These are phyloP conservation scores for Acanthiza pusilla DNA, from an alignment of 2,797 vertebrate genomes.

Conservation along the genomic window DNA sequence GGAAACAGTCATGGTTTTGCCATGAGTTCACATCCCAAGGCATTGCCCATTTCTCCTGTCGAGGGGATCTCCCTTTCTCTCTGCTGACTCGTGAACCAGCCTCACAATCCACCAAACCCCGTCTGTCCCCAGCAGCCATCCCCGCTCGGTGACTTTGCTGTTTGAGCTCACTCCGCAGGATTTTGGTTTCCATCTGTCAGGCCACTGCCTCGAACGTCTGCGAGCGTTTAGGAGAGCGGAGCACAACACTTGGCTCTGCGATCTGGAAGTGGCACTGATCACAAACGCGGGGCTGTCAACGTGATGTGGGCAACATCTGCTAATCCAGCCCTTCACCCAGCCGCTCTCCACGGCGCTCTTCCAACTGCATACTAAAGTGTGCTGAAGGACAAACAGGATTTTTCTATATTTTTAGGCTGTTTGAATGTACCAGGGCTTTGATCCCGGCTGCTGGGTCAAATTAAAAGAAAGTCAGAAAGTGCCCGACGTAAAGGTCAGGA, in stretches of 20 bases:
- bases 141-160: background rate
- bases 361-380: background rate
- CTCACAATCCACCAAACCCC: accelerated
- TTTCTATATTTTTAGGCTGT: background rate
- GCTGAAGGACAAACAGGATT: constrained; percentile 24
- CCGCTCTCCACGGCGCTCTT: background rate
- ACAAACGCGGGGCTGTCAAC: background rate
- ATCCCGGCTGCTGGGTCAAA: constrained; percentile 21
- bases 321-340: background rate
- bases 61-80: background rate
- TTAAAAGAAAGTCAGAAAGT: background rate
- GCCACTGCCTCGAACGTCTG: background rate
- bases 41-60: background rate
- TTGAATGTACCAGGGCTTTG: background rate
- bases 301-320: constrained; percentile 29
- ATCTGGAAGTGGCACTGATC: background rate
- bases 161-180: background rate
- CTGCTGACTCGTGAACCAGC: background rate
- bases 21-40: background rate
- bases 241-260: background rate
- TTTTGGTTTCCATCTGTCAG: background rate
- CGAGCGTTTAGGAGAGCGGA: background rate
- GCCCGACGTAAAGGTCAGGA: background rate
- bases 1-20: background rate
- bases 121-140: background rate